Percentiles rank a stretch among this genome's conserved stretches.
Conservation (phyloP, 2,113 vertebrate species). For the Protobothrops mucrosquamatus region DNA sequence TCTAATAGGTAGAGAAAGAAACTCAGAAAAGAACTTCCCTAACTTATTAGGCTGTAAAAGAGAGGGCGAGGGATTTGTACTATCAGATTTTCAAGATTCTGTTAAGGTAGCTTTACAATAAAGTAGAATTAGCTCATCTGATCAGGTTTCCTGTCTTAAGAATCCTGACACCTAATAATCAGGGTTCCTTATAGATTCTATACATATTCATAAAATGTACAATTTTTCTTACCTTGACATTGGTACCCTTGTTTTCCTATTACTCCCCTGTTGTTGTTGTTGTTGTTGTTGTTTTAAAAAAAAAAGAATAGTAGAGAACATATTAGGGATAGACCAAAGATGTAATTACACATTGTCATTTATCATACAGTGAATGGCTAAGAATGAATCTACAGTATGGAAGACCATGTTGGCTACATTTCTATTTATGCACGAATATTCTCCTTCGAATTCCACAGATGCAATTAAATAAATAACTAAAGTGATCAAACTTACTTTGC, state of each 20-base stretch:
- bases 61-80: neutral
- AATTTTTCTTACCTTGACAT: constrained; percentile 90
- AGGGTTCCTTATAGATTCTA: neutral
- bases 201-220: neutral
- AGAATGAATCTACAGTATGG: neutral
- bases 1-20: neutral
- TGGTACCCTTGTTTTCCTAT: constrained; percentile 99
- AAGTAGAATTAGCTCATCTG: neutral
- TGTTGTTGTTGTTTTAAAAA: constrained; percentile 14
- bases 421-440: neutral
- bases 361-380: neutral
- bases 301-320: constrained; percentile 55
- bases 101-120: neutral
- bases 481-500: neutral
- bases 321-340: constrained; percentile 36
- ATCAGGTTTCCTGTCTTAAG: neutral
- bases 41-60: neutral
- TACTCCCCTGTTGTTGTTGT: constrained; percentile 82
- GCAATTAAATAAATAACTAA: neutral
- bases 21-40: neutral
- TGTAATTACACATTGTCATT: neutral
- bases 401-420: neutral
- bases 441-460: neutral
- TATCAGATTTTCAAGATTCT: neutral
- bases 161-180: neutral